phyloP scores from a whole-genome alignment of 53 echinoderm and acorn worm genomes.

The Temnopleurus reevesii region DNA sequence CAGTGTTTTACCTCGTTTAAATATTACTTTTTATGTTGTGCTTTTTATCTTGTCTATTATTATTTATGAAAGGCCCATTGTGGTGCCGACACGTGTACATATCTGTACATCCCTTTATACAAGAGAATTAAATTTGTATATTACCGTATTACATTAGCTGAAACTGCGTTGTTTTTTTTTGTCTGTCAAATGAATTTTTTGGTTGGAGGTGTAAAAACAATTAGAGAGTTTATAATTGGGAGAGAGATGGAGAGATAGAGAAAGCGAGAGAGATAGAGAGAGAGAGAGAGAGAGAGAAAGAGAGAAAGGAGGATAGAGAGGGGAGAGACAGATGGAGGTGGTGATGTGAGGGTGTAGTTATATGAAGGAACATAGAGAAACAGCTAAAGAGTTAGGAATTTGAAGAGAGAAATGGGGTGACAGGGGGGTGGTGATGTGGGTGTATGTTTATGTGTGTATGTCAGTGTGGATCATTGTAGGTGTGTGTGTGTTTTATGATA shows the following conservation, averaged over 20 bases:
- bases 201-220: not conserved
- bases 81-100: conserved; percentile 24
- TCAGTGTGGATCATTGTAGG: too few relatives aligned
- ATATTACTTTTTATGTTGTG: conserved; percentile 37
- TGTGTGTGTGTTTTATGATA: too few relatives aligned
- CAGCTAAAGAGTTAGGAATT: not conserved
- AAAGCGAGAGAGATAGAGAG: not conserved
- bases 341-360: not conserved
- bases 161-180: too few relatives aligned
- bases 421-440: not conserved
- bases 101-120: conserved; percentile 61
- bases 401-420: not conserved
- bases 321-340: not conserved
- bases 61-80: conserved; percentile 24
- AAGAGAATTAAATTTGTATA: conserved; percentile 62
- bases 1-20: conserved; percentile 13
- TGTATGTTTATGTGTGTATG: too few relatives aligned
- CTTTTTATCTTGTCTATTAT: conserved; percentile 50
- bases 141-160: not conserved
- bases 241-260: not conserved
- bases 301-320: not conserved
- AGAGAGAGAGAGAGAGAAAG: not conserved
- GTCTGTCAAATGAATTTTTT: too few relatives aligned
- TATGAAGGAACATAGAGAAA: not conserved
- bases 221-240: not conserved